phyloP scores from a whole-genome alignment of 1,140 invertebrate genomes.

The Pseudomyrmex gracilis region DNA sequence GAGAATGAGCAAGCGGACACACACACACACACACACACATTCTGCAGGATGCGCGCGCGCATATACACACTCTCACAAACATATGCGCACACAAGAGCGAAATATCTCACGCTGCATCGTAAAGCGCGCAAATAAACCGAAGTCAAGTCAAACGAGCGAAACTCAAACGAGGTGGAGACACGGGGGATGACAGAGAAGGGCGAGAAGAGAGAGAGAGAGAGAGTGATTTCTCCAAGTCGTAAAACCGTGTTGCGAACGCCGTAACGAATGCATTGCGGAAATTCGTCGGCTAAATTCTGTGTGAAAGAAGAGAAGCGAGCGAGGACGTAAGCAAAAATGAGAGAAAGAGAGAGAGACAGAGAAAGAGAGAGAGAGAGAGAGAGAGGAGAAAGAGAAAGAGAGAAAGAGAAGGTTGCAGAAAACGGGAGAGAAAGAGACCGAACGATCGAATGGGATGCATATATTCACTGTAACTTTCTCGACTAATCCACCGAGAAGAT shows the following conservation, averaged over 20 bases:
- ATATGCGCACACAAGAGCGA: not conserved
- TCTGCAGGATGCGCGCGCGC: not conserved
- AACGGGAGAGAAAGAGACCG: slow-evolving; percentile 13
- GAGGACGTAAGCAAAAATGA: not conserved
- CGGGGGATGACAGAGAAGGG: not conserved
- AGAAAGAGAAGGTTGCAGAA: not conserved
- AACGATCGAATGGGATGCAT: slow-evolving; percentile 44
- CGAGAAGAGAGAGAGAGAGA: not conserved
- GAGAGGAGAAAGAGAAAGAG: not conserved
- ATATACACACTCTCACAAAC: not conserved
- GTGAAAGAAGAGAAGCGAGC: not conserved
- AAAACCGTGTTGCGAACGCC: slow-evolving; percentile 58
- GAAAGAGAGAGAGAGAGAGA: slow-evolving; percentile 5
- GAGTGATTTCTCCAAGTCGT: slow-evolving; percentile 37
- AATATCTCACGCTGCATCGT: slow-evolving; percentile 53
- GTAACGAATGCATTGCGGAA: slow-evolving; percentile 61
- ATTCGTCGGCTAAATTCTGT: slow-evolving; percentile 40
- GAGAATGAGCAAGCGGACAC: slow-evolving; percentile 35
- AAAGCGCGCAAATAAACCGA: slow-evolving; percentile 62
- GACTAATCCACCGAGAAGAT: slow-evolving; percentile 40
- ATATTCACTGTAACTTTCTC: slow-evolving; percentile 47
- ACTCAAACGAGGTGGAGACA: slow-evolving; percentile 65
- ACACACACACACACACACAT: not conserved
- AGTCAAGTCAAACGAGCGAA: slow-evolving; percentile 71
- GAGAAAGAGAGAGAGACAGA: not conserved